Percentiles rank a stretch among this genome's conserved stretches.
These are phyloP conservation scores for Ceyx margarethae DNA, from an alignment of 2,113 vertebrate genomes.

Conservation along the genomic window DNA sequence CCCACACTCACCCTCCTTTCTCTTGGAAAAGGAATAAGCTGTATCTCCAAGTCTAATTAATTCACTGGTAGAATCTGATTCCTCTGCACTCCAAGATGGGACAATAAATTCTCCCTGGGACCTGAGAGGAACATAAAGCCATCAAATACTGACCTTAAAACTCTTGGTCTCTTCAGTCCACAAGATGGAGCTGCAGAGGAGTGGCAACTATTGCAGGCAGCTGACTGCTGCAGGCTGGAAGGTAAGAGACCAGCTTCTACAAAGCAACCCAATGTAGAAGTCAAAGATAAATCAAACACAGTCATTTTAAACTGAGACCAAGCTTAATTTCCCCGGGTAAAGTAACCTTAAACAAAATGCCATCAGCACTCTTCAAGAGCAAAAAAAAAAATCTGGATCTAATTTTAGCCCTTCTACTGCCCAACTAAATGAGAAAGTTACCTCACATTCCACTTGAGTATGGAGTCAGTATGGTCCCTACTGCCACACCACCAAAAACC, in stretches of 20 bases:
- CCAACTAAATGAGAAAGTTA: neutral
- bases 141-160: neutral
- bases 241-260: neutral
- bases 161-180: neutral
- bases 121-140: slow-evolving; percentile 44
- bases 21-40: slow-evolving; percentile 81
- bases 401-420: neutral
- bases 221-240: neutral
- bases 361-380: neutral
- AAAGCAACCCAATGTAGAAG: neutral
- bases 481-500: neutral
- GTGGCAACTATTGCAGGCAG: neutral
- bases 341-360: neutral
- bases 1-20: slow-evolving; percentile 77
- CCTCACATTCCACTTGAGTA: neutral
- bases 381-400: neutral
- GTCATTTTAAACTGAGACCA: neutral
- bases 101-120: slow-evolving; percentile 47
- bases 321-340: neutral
- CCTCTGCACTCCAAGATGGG: slow-evolving; percentile 77
- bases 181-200: slow-evolving; percentile 35
- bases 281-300: neutral
- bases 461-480: neutral
- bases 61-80: slow-evolving; percentile 81
- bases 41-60: slow-evolving; percentile 87